Percentiles rank a stretch among this genome's conserved stretches.
phyloP scores from a whole-genome alignment of 2,113 vertebrate species.

The Xenopus borealis region DNA sequence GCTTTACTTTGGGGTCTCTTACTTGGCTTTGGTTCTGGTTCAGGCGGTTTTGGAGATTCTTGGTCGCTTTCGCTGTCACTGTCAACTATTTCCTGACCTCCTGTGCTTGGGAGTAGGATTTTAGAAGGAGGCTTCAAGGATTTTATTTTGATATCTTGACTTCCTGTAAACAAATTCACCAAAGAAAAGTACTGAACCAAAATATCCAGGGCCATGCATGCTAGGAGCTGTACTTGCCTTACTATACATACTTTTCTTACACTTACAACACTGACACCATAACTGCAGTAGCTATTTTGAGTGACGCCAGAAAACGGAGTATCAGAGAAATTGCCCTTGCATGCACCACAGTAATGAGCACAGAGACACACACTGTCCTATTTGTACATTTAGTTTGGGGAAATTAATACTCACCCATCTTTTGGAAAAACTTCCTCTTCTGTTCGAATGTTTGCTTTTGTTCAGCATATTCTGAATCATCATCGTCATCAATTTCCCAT shows the following conservation, averaged over 20 bases:
- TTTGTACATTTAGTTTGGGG: too few species aligned
- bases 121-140: constrained; percentile 27
- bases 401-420: constrained; percentile 69
- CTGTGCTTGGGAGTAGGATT: constrained; percentile 22
- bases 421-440: constrained; percentile 84
- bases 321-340: too few species aligned
- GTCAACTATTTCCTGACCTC: neutral
- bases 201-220: too few species aligned
- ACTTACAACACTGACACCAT: too few species aligned
- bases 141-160: constrained; percentile 52
- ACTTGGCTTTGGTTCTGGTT: rapidly evolving
- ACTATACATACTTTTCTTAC: too few species aligned
- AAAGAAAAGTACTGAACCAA: too few species aligned
- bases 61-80: constrained; percentile 5
- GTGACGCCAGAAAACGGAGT: too few species aligned
- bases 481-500: constrained; percentile 4
- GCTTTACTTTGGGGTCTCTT: neutral
- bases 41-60: constrained; percentile 17
- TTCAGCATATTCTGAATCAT: constrained; percentile 21
- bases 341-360: too few species aligned
- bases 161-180: constrained; percentile 55
- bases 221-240: too few species aligned
- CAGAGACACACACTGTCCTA: too few species aligned
- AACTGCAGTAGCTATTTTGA: too few species aligned
- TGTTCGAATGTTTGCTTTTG: constrained; percentile 70